phyloP scores from a whole-genome alignment of 2,888 invertebrate genomes.

The Entomobrya multifasciata region DNA sequence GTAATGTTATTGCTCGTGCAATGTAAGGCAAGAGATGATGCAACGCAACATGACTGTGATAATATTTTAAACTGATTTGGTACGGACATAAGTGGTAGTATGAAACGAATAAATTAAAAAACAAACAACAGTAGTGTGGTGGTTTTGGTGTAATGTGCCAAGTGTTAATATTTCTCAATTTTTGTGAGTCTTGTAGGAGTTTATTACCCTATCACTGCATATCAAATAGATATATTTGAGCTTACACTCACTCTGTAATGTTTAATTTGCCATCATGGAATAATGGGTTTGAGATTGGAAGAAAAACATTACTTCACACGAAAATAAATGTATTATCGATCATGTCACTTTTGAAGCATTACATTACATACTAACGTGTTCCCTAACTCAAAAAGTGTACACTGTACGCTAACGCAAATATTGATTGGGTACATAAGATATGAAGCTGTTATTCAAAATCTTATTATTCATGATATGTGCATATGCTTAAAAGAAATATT shows the following conservation, averaged over 20 bases:
- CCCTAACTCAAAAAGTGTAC: too few species aligned
- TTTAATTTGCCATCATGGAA: background rate
- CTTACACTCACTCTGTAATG: background rate
- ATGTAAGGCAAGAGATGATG: background rate
- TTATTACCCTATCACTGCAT: background rate
- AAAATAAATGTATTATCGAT: conserved; percentile 11
- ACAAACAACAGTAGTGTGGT: background rate
- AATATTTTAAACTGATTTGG: background rate
- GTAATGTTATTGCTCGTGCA: background rate
- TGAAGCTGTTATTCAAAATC: too few species aligned
- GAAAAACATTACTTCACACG: background rate
- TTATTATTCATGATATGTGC: background rate
- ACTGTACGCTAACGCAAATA: too few species aligned
- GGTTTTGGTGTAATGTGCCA: background rate
- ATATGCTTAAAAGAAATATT: background rate
- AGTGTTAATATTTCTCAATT: conserved; percentile 14
- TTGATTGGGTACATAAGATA: too few species aligned
- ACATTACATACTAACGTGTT: too few species aligned
- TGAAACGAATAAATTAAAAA: too few species aligned
- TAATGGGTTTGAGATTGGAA: background rate
- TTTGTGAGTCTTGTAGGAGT: conserved; percentile 7
- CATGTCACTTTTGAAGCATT: background rate
- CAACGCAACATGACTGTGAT: background rate
- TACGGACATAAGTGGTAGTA: too few species aligned
- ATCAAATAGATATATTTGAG: background rate